Evolutionary conservation across 2,888 invertebrate genomes (phyloP).

Genomic region (Polyploca ridens): DNA sequence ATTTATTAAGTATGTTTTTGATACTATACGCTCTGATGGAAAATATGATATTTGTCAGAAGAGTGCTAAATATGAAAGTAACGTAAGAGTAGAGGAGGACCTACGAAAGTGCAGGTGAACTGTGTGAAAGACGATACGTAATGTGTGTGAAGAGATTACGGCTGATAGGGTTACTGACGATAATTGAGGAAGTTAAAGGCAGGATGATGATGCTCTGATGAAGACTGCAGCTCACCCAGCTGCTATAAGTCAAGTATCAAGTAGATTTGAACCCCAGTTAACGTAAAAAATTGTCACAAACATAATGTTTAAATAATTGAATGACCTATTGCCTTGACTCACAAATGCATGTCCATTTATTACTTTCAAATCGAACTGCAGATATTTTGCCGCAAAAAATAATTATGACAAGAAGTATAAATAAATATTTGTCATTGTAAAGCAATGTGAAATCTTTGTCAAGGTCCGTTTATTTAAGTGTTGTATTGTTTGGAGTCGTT

Average conservation of each 20-base stretch:
- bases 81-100: too few species aligned
- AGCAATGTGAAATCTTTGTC: conserved; percentile 12
- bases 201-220: too few species aligned
- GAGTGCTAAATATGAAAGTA: too few species aligned
- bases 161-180: too few species aligned
- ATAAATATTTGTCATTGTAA: conserved; percentile 2
- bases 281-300: not conserved
- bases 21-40: too few species aligned
- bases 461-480: not conserved
- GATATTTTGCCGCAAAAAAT: not conserved
- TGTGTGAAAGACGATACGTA: too few species aligned
- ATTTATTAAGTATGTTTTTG: too few species aligned
- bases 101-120: too few species aligned
- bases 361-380: not conserved
- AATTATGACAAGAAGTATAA: not conserved
- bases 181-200: too few species aligned
- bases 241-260: not conserved
- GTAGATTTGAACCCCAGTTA: too few species aligned
- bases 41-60: too few species aligned
- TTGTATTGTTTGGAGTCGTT: not conserved
- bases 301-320: not conserved
- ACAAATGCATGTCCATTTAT: not conserved
- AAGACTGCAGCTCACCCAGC: not conserved
- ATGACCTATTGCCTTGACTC: not conserved
- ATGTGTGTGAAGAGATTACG: too few species aligned